Evolutionary conservation across 2,113 vertebrate species (phyloP).

Genomic region (Tragelaphus buxtoni): DNA sequence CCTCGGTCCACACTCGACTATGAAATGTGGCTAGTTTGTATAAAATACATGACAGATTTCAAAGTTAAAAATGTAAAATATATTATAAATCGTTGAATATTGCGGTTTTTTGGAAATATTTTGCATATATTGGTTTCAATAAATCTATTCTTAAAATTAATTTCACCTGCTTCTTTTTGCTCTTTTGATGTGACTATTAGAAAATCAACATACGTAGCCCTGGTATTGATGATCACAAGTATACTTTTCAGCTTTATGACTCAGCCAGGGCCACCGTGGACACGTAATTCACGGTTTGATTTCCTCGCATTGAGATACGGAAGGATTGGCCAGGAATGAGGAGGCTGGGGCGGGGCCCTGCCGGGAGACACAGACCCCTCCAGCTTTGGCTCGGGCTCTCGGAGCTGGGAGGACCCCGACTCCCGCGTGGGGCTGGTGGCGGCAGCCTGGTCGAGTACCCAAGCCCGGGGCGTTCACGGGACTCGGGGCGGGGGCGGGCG

Average conservation of each 20-base stretch:
- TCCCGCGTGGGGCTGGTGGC: fast-evolving
- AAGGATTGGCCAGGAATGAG: neutral
- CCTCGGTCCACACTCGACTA: neutral
- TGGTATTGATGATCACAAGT: too few species aligned
- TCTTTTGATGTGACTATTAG: neutral
- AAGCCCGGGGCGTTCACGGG: neutral
- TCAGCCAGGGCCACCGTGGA: neutral
- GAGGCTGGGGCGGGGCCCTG: neutral
- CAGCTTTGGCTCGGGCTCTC: fast-evolving
- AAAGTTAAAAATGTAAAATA: neutral
- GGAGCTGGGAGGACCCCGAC: neutral
- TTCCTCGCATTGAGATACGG: neutral
- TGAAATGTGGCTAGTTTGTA: neutral
- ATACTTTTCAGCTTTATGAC: neutral
- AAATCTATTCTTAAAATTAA: neutral
- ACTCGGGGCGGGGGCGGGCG: neutral
- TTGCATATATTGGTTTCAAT: neutral
- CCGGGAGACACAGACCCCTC: neutral
- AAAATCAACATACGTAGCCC: neutral
- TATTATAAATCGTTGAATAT: neutral
- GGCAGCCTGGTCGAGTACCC: fast-evolving
- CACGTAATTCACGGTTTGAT: neutral
- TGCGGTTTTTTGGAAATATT: neutral
- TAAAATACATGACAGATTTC: neutral
- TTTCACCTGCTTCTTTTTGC: neutral